Percentiles rank a stretch among this genome's conserved stretches.
Evolutionary conservation across 2,888 invertebrate genomes (phyloP).

Genomic region (Zonitis immaculata): DNA sequence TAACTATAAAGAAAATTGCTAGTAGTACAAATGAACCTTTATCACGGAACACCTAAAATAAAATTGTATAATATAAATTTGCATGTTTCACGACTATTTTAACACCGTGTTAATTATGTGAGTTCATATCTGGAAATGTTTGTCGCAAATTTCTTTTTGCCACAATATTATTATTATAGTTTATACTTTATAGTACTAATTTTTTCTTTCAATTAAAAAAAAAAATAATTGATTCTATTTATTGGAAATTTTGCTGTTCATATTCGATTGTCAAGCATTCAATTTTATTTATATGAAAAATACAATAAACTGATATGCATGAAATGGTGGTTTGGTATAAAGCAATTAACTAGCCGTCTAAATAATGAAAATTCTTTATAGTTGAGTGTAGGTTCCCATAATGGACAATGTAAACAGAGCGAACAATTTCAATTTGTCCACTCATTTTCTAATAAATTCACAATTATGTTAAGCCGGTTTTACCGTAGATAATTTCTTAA

Average conservation of each 20-base stretch:
- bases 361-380: constrained; percentile 6
- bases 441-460: constrained; percentile 4
- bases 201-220: no score
- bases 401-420: constrained; percentile 1
- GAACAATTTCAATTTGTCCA: constrained; percentile 3
- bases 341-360: constrained; percentile 6
- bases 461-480: not conserved
- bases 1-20: constrained; percentile 16
- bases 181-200: no score
- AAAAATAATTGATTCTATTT: no score
- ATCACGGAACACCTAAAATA: constrained; percentile 18
- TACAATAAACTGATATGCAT: constrained; percentile 6
- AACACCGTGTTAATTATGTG: constrained; percentile 12
- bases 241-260: no score
- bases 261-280: not conserved
- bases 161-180: no score
- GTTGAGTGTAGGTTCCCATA: not conserved
- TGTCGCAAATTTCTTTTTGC: not conserved
- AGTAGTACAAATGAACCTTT: constrained; percentile 14
- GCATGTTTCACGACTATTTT: constrained; percentile 18
- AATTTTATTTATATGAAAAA: constrained; percentile 1
- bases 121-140: not conserved
- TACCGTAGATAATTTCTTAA: not conserved
- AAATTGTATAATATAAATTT: constrained; percentile 18
- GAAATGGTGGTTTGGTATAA: constrained; percentile 6